These are phyloP conservation scores for Cossypha niveicapilla DNA, from an alignment of 2,797 vertebrate species.

Conservation along the genomic window DNA sequence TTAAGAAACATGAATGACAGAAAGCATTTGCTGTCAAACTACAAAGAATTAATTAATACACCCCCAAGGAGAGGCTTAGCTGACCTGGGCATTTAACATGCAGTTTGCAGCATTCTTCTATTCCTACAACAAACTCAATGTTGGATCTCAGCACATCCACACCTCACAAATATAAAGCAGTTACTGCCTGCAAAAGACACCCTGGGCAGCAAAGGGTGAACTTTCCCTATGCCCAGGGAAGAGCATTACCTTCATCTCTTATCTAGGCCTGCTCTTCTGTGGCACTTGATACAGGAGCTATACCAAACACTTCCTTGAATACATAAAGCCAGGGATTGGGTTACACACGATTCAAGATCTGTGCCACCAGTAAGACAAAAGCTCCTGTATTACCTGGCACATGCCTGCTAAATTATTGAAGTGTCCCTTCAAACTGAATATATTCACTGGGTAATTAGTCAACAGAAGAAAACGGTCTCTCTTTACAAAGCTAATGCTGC, in stretches of 20 bases:
- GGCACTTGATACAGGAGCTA: constrained; percentile 45
- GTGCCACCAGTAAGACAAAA: constrained; percentile 40
- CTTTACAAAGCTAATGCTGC: constrained; percentile 43
- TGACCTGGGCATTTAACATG: not conserved
- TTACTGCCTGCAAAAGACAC: not conserved
- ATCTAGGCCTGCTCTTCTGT: constrained; percentile 36
- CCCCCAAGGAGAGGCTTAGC: not conserved
- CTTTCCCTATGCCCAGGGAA: not conserved
- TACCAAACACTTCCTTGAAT: constrained; percentile 56
- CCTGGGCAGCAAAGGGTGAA: constrained; percentile 13
- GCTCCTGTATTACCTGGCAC: constrained; percentile 59
- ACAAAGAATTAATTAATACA: not conserved
- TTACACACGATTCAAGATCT: constrained; percentile 29
- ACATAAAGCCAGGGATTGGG: constrained; percentile 36
- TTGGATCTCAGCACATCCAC: not conserved
- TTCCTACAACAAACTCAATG: not conserved
- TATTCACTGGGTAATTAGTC: constrained; percentile 60
- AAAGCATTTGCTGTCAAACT: not conserved
- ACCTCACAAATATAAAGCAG: not conserved
- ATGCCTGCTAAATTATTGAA: constrained; percentile 67
- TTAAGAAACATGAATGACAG: not conserved
- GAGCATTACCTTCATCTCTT: constrained; percentile 13
- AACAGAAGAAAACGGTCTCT: constrained; percentile 55
- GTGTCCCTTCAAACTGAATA: constrained; percentile 40
- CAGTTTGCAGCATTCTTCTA: not conserved